These are phyloP conservation scores for Clarias magur DNA, from an alignment of 2,113 vertebrate species.

Conservation along the genomic window DNA sequence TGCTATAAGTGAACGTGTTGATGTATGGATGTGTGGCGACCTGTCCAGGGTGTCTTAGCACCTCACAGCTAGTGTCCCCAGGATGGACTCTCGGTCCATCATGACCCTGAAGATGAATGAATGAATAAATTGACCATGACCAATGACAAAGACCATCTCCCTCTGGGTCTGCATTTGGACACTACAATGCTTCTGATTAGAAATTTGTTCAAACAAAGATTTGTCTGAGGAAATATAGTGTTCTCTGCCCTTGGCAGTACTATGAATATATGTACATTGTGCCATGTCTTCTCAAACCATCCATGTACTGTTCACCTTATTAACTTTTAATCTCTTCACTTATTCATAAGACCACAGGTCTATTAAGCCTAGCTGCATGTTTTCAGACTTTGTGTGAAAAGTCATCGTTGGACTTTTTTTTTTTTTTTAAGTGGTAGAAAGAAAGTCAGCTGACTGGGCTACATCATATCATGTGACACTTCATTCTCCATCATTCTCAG, in stretches of 20 bases:
- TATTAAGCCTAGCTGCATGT: constrained; percentile 22
- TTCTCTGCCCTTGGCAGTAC: background rate
- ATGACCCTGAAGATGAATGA: background rate
- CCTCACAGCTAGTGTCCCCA: background rate
- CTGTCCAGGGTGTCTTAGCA: background rate
- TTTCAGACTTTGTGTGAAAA: constrained; percentile 26
- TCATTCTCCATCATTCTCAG: constrained; percentile 13
- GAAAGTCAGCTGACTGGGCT: background rate
- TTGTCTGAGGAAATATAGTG: constrained; percentile 6
- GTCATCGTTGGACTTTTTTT: background rate
- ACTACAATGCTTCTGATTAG: constrained; percentile 17
- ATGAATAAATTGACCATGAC: background rate
- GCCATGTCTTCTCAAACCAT: constrained; percentile 20
- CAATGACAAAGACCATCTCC: background rate
- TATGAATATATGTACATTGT: constrained; percentile 24
- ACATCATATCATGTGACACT: constrained; percentile 17
- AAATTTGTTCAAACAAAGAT: background rate
- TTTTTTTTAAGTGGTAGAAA: background rate
- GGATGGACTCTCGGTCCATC: background rate
- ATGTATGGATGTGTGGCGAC: no score
- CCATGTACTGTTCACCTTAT: constrained; percentile 18
- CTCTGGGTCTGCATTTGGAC: background rate
- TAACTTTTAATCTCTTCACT: background rate
- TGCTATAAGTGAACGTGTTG: background rate
- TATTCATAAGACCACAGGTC: background rate